Percentiles rank a stretch among this genome's conserved stretches.
Conservation (phyloP, 1,140 invertebrate species). For the Drosophila ananassae region DNA sequence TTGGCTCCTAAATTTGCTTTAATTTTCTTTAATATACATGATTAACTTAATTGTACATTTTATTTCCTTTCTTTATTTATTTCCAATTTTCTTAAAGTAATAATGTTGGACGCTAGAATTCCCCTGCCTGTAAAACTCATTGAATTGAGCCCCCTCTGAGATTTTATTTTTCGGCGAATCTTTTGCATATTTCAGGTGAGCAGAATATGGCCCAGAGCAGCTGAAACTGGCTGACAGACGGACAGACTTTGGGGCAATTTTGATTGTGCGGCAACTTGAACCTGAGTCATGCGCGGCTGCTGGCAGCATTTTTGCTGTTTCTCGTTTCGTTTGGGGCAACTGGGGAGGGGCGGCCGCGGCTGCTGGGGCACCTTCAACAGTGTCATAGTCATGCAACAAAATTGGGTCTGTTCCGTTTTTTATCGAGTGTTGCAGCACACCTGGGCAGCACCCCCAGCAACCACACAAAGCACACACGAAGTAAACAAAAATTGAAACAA, state of each 20-base stretch:
- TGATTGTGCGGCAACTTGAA: constrained; percentile 78
- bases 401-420: constrained; percentile 60
- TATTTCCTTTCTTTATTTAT: background rate
- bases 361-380: constrained; percentile 73
- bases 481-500: background rate
- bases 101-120: background rate
- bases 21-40: background rate
- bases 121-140: background rate
- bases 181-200: constrained; percentile 41
- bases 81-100: background rate
- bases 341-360: constrained; percentile 1
- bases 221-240: constrained; percentile 3
- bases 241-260: constrained; percentile 41
- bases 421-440: constrained; percentile 62
- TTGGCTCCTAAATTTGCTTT: background rate
- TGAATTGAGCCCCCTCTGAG: background rate
- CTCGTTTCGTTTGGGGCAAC: background rate
- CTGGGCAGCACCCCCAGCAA: constrained; percentile 50
- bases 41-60: background rate
- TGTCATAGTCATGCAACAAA: constrained; percentile 76
- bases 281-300: constrained; percentile 74
- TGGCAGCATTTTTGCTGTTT: constrained; percentile 1
- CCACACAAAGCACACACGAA: constrained; percentile 16
- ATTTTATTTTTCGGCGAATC: constrained; percentile 4
- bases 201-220: constrained; percentile 35